A percentile compares a stretch with the other conserved stretches of the same genome.
These are phyloP conservation scores for Thunnus thynnus DNA, from an alignment of 2,113 vertebrate species.

Conservation along the genomic window DNA sequence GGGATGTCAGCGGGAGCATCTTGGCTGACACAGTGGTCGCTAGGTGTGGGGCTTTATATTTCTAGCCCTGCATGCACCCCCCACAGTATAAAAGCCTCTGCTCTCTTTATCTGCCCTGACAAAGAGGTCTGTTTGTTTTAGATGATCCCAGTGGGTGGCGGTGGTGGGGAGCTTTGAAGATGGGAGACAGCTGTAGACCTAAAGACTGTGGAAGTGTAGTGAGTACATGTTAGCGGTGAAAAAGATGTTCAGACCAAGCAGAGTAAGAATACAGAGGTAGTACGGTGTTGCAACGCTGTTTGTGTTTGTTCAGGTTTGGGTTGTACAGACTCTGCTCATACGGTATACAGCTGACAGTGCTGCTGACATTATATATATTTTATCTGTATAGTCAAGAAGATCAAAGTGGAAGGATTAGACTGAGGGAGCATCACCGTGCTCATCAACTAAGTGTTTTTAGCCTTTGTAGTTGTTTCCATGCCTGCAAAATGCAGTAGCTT, in stretches of 20 bases:
- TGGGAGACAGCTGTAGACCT: conserved; percentile 24
- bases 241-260: conserved; percentile 38
- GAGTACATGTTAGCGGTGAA: conserved; percentile 29
- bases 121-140: conserved; percentile 59
- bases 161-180: conserved; percentile 43
- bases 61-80: conserved; percentile 13
- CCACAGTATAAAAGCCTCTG: background rate
- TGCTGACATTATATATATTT: conserved; percentile 23
- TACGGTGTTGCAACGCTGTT: conserved; percentile 8
- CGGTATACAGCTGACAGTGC: conserved; percentile 13
- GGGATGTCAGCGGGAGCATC: conserved; percentile 19
- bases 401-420: conserved; percentile 32
- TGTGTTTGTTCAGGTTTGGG: conserved; percentile 13
- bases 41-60: conserved; percentile 14
- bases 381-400: conserved; percentile 9
- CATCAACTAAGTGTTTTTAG: background rate
- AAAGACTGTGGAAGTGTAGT: conserved; percentile 34
- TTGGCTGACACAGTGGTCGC: conserved; percentile 8
- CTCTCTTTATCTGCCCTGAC: conserved; percentile 55
- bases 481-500: background rate
- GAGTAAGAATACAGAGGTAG: background rate
- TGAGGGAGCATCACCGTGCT: background rate
- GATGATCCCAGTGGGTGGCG: conserved; percentile 50
- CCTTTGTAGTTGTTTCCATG: conserved; percentile 8
- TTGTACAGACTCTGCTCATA: conserved; percentile 1